These are phyloP conservation scores for Poeciliopsis turneri DNA, from an alignment of 2,797 vertebrate species.

Conservation along the genomic window DNA sequence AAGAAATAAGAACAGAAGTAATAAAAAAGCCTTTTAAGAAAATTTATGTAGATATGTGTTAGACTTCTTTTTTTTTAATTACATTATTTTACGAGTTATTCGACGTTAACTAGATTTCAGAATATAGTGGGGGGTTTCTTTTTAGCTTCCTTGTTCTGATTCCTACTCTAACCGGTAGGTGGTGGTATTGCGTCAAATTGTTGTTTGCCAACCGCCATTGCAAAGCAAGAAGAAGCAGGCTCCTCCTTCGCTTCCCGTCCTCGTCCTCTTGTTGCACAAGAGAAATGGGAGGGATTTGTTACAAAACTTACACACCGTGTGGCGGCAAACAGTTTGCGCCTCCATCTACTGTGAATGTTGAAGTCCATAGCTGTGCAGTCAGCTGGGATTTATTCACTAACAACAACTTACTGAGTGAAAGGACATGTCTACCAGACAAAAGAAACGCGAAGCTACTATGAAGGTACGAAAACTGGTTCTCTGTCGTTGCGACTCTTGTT, in stretches of 20 bases:
- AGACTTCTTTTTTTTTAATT: background rate
- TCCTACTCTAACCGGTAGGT: background rate
- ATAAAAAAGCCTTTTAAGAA: background rate
- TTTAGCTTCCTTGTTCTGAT: background rate
- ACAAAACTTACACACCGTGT: constrained; percentile 46
- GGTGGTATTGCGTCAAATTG: background rate
- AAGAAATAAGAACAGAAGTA: background rate
- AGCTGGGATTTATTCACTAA: accelerated
- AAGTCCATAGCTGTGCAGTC: background rate
- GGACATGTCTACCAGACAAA: constrained; percentile 35
- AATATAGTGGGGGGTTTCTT: background rate
- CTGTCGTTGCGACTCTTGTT: background rate
- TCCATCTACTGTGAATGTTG: accelerated
- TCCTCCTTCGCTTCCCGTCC: background rate
- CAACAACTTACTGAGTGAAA: accelerated
- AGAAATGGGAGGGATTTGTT: constrained; percentile 28
- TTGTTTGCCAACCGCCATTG: background rate
- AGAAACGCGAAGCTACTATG: constrained; percentile 10
- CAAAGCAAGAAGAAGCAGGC: background rate
- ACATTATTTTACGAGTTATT: background rate
- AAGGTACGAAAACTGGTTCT: background rate
- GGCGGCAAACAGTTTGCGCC: constrained; percentile 30
- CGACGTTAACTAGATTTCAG: background rate
- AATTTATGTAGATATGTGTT: background rate
- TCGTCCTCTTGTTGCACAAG: constrained; percentile 37